These are phyloP conservation scores for Oscarella lobularis DNA, from an alignment of 37 sponge, comb jelly and placozoan species.

Conservation along the genomic window DNA sequence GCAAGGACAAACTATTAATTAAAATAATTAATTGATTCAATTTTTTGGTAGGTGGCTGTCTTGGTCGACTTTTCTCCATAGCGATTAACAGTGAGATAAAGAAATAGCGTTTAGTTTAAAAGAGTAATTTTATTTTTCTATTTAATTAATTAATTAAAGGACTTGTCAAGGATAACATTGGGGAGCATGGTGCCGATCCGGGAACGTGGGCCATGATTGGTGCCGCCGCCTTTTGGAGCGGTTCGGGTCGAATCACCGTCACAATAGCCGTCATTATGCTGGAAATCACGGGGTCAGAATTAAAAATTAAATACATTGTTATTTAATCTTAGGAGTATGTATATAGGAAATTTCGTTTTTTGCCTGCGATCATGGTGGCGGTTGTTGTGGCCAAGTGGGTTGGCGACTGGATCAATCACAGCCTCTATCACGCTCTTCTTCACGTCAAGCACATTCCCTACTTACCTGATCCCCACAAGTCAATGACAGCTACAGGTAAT, in stretches of 20 bases:
- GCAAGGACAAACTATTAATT: not conserved
- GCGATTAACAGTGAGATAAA: not conserved
- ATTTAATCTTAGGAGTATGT: not conserved
- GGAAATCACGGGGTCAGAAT: constrained; percentile 10
- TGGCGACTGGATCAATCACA: constrained; percentile 4
- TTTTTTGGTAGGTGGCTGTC: constrained; percentile 1
- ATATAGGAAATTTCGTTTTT: not conserved
- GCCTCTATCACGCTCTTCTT: constrained; percentile 1
- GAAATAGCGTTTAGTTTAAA: not conserved
- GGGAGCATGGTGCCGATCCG: constrained; percentile 6
- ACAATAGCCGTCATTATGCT: constrained; percentile 7
- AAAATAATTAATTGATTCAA: not conserved
- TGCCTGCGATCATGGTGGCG: not conserved
- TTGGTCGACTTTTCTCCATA: not conserved
- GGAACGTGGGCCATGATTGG: constrained; percentile 9
- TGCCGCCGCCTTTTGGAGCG: constrained; percentile 8
- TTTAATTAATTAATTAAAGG: not conserved
- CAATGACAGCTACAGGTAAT: not conserved
- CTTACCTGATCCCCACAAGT: constrained; percentile 1
- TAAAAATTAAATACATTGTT: too few relatives aligned
- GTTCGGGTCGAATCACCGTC: not conserved
- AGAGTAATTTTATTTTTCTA: too few relatives aligned
- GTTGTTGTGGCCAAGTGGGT: constrained; percentile 10
- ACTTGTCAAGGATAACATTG: not conserved
- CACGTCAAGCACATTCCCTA: constrained; percentile 9